phyloP scores from a whole-genome alignment of 2,888 invertebrate genomes.

The Eupithecia dodoneata region DNA sequence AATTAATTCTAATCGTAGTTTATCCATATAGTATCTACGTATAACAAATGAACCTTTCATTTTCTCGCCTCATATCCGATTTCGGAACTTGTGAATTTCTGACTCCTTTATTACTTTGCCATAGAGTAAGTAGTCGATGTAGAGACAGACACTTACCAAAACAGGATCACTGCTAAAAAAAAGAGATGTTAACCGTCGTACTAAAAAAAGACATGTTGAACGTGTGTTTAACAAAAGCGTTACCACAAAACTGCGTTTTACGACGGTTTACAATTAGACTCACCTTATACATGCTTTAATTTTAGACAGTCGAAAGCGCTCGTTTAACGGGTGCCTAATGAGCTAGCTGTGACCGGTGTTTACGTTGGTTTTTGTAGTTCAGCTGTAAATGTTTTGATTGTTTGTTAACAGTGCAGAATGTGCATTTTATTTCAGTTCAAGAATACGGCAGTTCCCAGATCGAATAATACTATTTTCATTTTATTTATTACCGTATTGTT shows the following conservation, averaged over 20 bases:
- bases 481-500: neutral
- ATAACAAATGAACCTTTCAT: neutral
- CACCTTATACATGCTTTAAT: no score
- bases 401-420: neutral
- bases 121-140: neutral
- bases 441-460: no score
- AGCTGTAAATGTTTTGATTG: neutral
- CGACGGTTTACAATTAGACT: no score
- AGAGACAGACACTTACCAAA: neutral
- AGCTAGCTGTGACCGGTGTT: no score
- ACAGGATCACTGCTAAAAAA: neutral
- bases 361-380: no score
- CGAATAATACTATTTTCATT: neutral
- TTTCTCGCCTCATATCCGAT: neutral
- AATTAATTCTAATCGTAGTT: neutral
- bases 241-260: no score
- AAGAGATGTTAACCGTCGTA: neutral
- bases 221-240: no score
- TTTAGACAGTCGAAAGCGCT: no score
- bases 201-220: no score
- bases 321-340: no score
- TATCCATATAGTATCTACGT: neutral
- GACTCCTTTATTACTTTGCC: neutral
- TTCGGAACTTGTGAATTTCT: neutral
- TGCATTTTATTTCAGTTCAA: no score